Conservation (phyloP, 2,113 vertebrate species). For the Leptosomus discolor region DNA sequence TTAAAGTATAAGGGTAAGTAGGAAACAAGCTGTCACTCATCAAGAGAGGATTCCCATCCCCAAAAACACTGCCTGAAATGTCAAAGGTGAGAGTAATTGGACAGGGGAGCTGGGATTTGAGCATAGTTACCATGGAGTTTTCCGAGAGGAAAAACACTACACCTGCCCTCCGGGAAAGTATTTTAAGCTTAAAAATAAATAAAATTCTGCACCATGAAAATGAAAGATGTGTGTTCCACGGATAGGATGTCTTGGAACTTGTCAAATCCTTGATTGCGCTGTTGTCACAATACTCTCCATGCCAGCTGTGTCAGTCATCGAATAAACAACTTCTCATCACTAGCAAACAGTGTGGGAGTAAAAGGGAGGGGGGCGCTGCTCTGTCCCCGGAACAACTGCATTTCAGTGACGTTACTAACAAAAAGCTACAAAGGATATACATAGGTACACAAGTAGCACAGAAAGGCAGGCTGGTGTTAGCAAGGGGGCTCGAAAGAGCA, state of each 20-base stretch:
- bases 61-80: constrained; percentile 34
- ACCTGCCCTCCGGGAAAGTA: neutral
- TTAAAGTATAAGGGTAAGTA: neutral
- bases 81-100: constrained; percentile 54
- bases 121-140: neutral
- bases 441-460: neutral
- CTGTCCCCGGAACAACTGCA: neutral
- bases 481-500: neutral
- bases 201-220: neutral
- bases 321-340: neutral
- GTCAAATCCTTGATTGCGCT: neutral
- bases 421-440: neutral
- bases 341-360: neutral
- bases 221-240: neutral
- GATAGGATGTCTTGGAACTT: constrained; percentile 27
- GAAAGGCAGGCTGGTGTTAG: neutral
- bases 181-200: constrained; percentile 43
- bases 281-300: neutral
- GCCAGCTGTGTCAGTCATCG: neutral
- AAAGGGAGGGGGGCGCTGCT: neutral
- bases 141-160: neutral
- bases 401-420: neutral
- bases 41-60: constrained; percentile 52
- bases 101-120: constrained; percentile 25
- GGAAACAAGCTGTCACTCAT: constrained; percentile 62